Base-by-base conservation (phyloP, 2,113 vertebrate species). In the Monopterus albus region DNA sequence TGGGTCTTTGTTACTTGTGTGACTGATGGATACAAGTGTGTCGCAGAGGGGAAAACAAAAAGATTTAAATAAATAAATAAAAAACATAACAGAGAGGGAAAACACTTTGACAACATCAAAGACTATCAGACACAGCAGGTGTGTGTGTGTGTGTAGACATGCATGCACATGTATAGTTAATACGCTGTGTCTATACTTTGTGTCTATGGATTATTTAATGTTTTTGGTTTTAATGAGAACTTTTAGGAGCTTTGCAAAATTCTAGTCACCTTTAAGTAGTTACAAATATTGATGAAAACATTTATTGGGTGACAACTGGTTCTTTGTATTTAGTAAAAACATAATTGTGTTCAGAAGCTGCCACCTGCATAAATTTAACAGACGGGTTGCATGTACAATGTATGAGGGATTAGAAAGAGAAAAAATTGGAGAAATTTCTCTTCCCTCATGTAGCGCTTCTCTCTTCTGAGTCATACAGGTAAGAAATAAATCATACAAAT, bases 71-170 rank as follows among this genome's bases (percentile, higher is more conserved):
- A n/a, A n/a, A n/a, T n/a, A n/a, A n/a, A n/a, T n/a, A 84, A 86
- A 79, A 67, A 82, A 80, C 56, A 84, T 66, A 35, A 82, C 59
- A 38, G 28, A 78, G 42, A 17, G 13, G 21, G 29, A 68, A 74
- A 73, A 57, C 62, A 56, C 73, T 79, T 36, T 68, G 61, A 61
- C 51, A 4, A 77, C 78, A 81, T 86, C 80, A 87, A 88, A 90
- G 71, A 70, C 68, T 56, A 43, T 72, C 59, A 71, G 61, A 61
- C 21, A 14, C 65, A 59, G 61, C 5, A 18, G 7, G 31, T 57
- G 6, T 47, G n/a, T 40, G n/a, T 33, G 52, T 56, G 50, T 7
- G 8, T 31, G 17, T 17, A n/a, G n/a, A n/a, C n/a, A n/a, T 29
- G 36, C 7, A 0, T 23, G 29, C 38, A 31, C 23, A 4, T 36